Percentiles rank a stretch among this genome's conserved stretches.
These are phyloP conservation scores for Cricetomys ansorgei DNA, from an alignment of 2,113 vertebrate species.

Conservation along the genomic window DNA sequence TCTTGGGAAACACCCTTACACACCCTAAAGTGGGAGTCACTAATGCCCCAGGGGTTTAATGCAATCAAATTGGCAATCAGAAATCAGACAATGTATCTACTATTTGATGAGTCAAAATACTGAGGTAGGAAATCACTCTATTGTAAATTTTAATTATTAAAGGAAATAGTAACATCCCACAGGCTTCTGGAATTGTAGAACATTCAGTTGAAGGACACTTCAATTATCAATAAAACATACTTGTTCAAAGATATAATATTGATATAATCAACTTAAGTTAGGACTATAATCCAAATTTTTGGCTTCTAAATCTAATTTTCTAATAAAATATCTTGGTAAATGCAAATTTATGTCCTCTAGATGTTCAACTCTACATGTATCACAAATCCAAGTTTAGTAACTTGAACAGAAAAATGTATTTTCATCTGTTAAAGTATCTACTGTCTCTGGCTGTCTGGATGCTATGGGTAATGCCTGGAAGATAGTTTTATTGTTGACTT, in stretches of 20 bases:
- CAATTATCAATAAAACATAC: not conserved
- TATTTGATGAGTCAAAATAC: not conserved
- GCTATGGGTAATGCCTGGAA: not conserved
- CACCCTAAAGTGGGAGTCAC: not conserved
- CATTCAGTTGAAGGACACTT: not conserved
- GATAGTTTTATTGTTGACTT: not conserved
- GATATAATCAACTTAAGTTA: not conserved
- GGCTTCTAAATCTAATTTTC: not conserved
- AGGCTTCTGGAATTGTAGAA: not conserved
- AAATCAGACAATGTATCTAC: not conserved
- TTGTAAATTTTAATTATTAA: constrained; percentile 2
- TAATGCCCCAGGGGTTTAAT: not conserved
- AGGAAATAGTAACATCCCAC: not conserved
- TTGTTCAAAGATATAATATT: not conserved
- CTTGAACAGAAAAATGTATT: not conserved
- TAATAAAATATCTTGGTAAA: not conserved
- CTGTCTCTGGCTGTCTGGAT: not conserved
- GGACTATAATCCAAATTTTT: not conserved
- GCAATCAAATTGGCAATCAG: not conserved
- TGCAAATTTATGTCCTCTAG: not conserved
- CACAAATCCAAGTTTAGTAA: not conserved
- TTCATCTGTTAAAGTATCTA: not conserved
- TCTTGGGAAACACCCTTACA: not conserved
- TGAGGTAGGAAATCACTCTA: not conserved
- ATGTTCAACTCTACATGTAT: not conserved